Percentiles rank a stretch among this genome's conserved stretches.
These are phyloP conservation scores for Archips xylosteana DNA, from an alignment of 2,888 invertebrate genomes.

Conservation along the genomic window DNA sequence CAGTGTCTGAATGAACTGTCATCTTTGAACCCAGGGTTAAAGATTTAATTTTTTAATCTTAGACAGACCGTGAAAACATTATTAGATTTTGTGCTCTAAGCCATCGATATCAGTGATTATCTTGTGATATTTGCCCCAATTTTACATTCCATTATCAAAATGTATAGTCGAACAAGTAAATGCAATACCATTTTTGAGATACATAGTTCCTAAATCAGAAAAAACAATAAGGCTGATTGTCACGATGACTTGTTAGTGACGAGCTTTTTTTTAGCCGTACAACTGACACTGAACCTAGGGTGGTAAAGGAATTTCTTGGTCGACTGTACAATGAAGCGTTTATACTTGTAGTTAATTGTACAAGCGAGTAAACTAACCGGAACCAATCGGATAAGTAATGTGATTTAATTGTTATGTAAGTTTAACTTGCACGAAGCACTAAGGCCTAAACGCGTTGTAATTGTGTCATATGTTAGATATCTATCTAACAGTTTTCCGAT, in stretches of 20 bases:
- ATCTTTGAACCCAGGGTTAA: too few species aligned
- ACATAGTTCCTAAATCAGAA: too few species aligned
- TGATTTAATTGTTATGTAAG: conserved; percentile 20
- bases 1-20: too few species aligned
- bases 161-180: too few species aligned
- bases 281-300: too few species aligned
- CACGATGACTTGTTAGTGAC: too few species aligned
- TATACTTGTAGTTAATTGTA: background rate
- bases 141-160: conserved; percentile 26
- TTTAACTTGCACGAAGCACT: conserved; percentile 30
- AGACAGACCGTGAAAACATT: too few species aligned
- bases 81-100: background rate
- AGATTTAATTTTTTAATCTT: too few species aligned
- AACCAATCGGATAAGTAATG: conserved; percentile 6
- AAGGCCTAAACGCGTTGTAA: conserved; percentile 26
- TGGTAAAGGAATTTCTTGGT: too few species aligned
- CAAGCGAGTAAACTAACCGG: background rate
- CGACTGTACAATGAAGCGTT: background rate
- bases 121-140: conserved; percentile 26
- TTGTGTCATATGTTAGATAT: conserved; percentile 30
- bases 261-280: too few species aligned
- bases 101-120: conserved; percentile 8
- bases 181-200: too few species aligned
- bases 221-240: too few species aligned
- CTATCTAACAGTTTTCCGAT: background rate